Evolutionary conservation across 1,140 invertebrate species (phyloP), one percentile per base, ranked within the genome.

Genomic region (Diorhabda carinulata): DNA sequence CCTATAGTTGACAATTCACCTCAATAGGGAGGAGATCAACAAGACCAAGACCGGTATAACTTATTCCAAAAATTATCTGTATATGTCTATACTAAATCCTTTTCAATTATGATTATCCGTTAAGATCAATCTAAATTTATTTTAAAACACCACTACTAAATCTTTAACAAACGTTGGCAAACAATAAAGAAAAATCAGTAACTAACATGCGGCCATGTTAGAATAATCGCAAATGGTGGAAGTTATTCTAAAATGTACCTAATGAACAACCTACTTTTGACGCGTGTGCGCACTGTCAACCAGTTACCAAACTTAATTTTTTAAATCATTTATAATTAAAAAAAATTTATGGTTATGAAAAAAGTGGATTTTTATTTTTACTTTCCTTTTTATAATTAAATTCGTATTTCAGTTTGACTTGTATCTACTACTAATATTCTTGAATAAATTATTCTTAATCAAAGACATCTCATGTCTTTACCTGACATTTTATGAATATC

Each of bases 181-280:
- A 81, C 80, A 81, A 78, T 80, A 81, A 81, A 81, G 80, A 81
- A 81, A 80, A 81, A 73, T 79, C 73, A 73, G 72, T 70, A 77
- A 73, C 74, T 78, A 80, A 77, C 78, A 80, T 81, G 80, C 78
- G 76, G 80, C 80, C 80, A 81, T 81, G 79, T 81, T 81, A 77
- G 73, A 76, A 72, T 74, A 71, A 66, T 75, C 68, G 72, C 70
- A 72, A 66, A 67, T 74, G 57, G 67, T 67, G 57, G 43, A 64
- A 52, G n/a, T 52, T 52, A 52, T 8, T 52, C 47, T n/a, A 52
- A n/a, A 52, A 8, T 52, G 47, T 52, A 8, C 47, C 47, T 52
- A 8, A 52, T 52, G 47, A n/a, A 52, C 47, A 3, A 52, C 47
- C 25, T 25, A 25, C 25, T 25, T 25, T 25, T 25, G 25, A 25